Conservation (phyloP, 1,140 invertebrate genomes). For the Chlorops oryzae region DNA sequence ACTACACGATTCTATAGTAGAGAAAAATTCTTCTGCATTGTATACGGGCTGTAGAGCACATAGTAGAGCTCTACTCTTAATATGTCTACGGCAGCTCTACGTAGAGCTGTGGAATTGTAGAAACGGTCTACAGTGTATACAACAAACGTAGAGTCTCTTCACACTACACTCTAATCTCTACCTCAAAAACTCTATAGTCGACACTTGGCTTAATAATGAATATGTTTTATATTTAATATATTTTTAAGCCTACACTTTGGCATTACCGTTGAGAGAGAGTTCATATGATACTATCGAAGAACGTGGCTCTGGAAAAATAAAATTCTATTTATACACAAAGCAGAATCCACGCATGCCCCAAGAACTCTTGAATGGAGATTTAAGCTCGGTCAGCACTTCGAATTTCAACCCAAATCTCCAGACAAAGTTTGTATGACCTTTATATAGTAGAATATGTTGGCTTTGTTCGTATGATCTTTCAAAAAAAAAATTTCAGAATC, state of each 20-base stretch:
- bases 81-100: too few relatives aligned
- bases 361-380: conserved; percentile 7
- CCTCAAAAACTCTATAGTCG: too few relatives aligned
- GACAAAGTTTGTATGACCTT: conserved; percentile 5
- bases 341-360: conserved; percentile 9
- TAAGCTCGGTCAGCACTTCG: conserved; percentile 8
- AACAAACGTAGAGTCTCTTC: too few relatives aligned
- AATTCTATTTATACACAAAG: conserved; percentile 14
- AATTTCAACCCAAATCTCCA: conserved; percentile 7
- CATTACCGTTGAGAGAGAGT: conserved; percentile 1
- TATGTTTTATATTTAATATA: too few relatives aligned
- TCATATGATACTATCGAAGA: neutral
- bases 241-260: neutral
- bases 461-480: neutral
- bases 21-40: too few relatives aligned
- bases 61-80: too few relatives aligned
- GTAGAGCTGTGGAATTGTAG: too few relatives aligned
- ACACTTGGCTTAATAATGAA: too few relatives aligned
- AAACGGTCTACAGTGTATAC: too few relatives aligned
- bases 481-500: conserved; percentile 15
- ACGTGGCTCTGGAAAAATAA: neutral
- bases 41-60: too few relatives aligned
- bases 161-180: too few relatives aligned
- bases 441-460: neutral
- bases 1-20: too few relatives aligned